Evolutionary conservation across 2,797 vertebrate species (phyloP), one percentile per base, ranked within the genome.

Genomic region (Champsocephalus gunnari): DNA sequence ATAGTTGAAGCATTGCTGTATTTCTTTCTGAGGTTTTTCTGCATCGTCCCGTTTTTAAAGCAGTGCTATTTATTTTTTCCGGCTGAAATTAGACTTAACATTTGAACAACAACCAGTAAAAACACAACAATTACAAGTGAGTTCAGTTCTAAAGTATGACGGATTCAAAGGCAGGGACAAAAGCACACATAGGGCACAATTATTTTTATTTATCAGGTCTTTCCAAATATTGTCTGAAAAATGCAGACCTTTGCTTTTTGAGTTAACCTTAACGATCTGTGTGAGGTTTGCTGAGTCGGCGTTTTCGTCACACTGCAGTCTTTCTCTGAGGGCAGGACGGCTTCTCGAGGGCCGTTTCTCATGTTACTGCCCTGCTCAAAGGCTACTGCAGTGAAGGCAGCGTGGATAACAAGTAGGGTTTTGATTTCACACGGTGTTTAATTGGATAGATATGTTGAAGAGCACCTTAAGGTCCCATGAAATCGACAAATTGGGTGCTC

Each of bases 61-160:
- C 5, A 1, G 12, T 2, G 6, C 21, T 57, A 32, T 41, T 60
- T 1, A 4, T 16, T 19, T n/a, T 43, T n/a, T 1, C 28, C 28
- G 43, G 24, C 45, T 28, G 49, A 28, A 56, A 75, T 56, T 41
- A 54, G 49, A 43, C 70, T 58, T 68, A 13, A 43, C 10, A 7
- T 51, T 65, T 65, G 21, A 65, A 53, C 34, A 54, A 51, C 2
- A 49, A 9, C 32, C 47, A 45, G 21, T 8, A 44, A 12, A 43
- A 45, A 47, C 14, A 41, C 34, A 51, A 56, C 50, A 43, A 43
- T 4, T 34, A 34, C 4, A 45, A 17, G 21, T 21, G 0, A 48
- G 5, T 3, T 11, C 10, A 53, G 34, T 54, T 34, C 49, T 16
- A 8, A 58, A 34, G 44, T 43, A 7, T 44, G 13, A 9, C 12